Evolutionary conservation across 2,113 vertebrate genomes (phyloP).

Genomic region (Acinonyx jubatus): DNA sequence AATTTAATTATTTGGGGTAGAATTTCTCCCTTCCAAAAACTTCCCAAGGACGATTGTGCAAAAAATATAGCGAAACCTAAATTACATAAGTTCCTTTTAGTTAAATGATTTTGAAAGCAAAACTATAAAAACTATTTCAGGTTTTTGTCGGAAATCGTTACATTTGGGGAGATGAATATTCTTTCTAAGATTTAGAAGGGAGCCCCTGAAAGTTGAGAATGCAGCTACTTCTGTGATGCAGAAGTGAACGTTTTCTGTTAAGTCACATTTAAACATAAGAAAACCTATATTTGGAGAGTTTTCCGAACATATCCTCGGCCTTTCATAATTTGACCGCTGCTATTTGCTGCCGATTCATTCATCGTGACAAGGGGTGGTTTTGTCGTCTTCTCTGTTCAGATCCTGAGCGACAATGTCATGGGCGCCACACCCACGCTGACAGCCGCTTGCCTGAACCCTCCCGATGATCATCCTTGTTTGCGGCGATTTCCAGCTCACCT

Average conservation of each 20-base stretch:
- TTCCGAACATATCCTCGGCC: constrained; percentile 5
- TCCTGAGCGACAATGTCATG: background rate
- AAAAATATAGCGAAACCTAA: background rate
- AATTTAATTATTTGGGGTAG: background rate
- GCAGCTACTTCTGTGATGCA: background rate
- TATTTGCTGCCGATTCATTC: background rate
- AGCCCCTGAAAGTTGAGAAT: background rate
- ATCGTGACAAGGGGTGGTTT: background rate
- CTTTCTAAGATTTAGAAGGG: background rate
- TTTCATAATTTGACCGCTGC: background rate
- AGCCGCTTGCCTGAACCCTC: background rate
- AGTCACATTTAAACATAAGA: background rate
- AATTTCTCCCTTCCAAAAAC: background rate
- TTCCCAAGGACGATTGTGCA: background rate
- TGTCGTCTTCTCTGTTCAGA: background rate
- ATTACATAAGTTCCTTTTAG: constrained; percentile 21
- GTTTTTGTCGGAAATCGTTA: background rate
- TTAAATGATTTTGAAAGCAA: background rate
- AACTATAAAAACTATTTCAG: background rate
- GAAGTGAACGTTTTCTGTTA: background rate
- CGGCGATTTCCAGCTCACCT: background rate
- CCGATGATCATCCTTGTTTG: background rate
- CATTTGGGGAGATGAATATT: background rate
- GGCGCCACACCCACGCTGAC: background rate
- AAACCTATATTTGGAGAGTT: background rate